A percentile compares a stretch with the other conserved stretches of the same genome.
phyloP scores from a whole-genome alignment of 2,113 vertebrate species.

The Cottus gobio region DNA sequence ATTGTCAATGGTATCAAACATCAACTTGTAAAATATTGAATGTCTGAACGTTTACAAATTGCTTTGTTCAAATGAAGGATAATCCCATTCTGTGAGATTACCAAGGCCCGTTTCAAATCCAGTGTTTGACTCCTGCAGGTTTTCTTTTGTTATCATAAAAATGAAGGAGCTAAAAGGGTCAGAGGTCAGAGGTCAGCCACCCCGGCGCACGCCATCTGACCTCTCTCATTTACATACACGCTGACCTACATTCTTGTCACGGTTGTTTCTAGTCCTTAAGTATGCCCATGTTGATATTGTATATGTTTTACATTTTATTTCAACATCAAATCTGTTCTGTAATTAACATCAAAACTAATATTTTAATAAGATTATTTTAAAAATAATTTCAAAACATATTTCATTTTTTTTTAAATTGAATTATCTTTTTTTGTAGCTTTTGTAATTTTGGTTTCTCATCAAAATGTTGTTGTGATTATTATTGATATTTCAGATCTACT shows the following conservation, averaged over 20 bases:
- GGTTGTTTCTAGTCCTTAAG: not conserved
- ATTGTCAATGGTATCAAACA: not conserved
- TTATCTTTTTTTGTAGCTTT: not conserved
- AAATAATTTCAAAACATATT: not conserved
- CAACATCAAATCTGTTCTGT: not conserved
- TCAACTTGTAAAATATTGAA: not conserved
- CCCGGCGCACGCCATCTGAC: conserved; percentile 61
- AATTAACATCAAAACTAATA: not conserved
- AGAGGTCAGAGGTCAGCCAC: conserved; percentile 73
- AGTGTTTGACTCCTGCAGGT: conserved; percentile 34
- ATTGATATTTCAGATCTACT: conserved; percentile 7
- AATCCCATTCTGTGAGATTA: not conserved
- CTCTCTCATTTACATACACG: conserved; percentile 61
- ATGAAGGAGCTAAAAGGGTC: conserved; percentile 47
- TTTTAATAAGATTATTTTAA: not conserved
- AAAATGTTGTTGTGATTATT: conserved; percentile 3
- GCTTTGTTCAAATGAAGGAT: not conserved
- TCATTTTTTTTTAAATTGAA: not conserved
- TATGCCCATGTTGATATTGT: not conserved
- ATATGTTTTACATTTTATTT: not conserved
- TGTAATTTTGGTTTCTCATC: not conserved
- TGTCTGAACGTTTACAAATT: conserved; percentile 15
- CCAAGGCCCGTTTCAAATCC: conserved; percentile 11
- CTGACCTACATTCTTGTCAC: conserved; percentile 59
- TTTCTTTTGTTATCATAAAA: conserved; percentile 40